Evolutionary conservation across 2,888 invertebrate genomes (phyloP).

Genomic region (Ischnus inquisitorius): DNA sequence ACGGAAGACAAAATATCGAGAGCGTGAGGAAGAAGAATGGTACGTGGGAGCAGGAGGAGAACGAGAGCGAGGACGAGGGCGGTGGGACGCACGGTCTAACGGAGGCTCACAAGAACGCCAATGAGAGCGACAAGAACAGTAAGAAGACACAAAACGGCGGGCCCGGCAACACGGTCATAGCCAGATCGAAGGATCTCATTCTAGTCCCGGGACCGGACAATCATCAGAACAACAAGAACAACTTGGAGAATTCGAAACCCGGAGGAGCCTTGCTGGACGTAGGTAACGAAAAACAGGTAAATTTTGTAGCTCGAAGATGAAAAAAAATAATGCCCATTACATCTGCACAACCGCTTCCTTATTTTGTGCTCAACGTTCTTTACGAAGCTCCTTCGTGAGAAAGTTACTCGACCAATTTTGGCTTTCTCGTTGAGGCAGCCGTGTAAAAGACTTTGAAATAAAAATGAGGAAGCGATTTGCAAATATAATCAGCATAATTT

Average conservation of each 20-base stretch:
- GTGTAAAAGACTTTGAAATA: too few species aligned
- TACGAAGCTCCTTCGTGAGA: too few species aligned
- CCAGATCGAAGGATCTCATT: constrained; percentile 90
- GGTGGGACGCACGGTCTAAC: constrained; percentile 82
- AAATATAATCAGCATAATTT: too few species aligned
- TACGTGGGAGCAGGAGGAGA: constrained; percentile 86
- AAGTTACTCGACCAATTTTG: too few species aligned
- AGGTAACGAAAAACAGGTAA: constrained; percentile 74
- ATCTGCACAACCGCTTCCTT: too few species aligned
- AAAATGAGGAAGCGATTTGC: too few species aligned
- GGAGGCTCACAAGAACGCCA: constrained; percentile 78
- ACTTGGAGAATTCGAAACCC: constrained; percentile 59
- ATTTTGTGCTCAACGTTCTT: too few species aligned
- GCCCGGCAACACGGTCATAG: constrained; percentile 89
- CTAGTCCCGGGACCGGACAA: constrained; percentile 91
- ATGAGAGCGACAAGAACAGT: constrained; percentile 76
- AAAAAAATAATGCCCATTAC: constrained; percentile 14
- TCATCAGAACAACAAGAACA: constrained; percentile 86
- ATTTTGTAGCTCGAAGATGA: constrained; percentile 37
- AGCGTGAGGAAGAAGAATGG: constrained; percentile 85
- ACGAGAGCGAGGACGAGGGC: constrained; percentile 86
- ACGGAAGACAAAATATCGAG: constrained; percentile 91
- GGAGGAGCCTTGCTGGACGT: constrained; percentile 60
- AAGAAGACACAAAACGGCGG: constrained; percentile 73
- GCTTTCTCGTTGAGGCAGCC: too few species aligned